A percentile compares a stretch with the other conserved stretches of the same genome.
These are phyloP conservation scores for Synanthedon vespiformis DNA, from an alignment of 2,888 invertebrate species.

Conservation along the genomic window DNA sequence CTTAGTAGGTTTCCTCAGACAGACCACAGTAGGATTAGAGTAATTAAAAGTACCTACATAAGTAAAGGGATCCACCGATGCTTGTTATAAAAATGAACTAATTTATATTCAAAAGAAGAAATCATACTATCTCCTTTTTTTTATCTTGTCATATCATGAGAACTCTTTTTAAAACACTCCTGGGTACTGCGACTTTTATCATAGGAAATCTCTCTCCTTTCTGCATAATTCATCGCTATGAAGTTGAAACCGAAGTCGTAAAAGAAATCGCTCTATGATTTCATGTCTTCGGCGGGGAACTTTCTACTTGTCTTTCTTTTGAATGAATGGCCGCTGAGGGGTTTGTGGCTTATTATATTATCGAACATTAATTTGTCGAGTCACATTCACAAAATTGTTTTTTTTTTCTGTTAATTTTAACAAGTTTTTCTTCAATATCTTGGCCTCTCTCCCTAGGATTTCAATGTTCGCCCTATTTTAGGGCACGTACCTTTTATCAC, in stretches of 20 bases:
- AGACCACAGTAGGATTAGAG: no score
- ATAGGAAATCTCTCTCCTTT: conserved; percentile 65
- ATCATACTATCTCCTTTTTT: conserved; percentile 17
- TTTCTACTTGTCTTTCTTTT: conserved; percentile 58
- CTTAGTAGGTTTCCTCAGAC: no score
- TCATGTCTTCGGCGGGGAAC: conserved; percentile 62
- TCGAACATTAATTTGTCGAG: not conserved
- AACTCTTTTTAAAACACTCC: conserved; percentile 52
- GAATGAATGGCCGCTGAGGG: conserved; percentile 44
- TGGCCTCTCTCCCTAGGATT: no score
- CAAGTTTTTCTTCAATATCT: not conserved
- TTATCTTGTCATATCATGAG: conserved; percentile 35
- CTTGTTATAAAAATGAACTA: not conserved
- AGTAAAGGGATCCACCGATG: no score
- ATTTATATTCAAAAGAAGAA: conserved; percentile 7
- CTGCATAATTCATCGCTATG: conserved; percentile 69
- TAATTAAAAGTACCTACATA: no score
- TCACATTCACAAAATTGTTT: not conserved
- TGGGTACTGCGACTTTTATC: conserved; percentile 66
- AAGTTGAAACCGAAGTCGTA: conserved; percentile 70
- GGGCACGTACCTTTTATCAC: no score
- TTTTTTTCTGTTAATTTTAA: conserved; percentile 16
- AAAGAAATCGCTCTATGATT: conserved; percentile 71
- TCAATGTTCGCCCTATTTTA: no score
- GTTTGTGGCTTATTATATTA: conserved; percentile 14